Percentiles rank a stretch among this genome's conserved stretches.
These are phyloP conservation scores for Rhinogobio ventralis DNA, from an alignment of 2,797 vertebrate species.

Conservation along the genomic window DNA sequence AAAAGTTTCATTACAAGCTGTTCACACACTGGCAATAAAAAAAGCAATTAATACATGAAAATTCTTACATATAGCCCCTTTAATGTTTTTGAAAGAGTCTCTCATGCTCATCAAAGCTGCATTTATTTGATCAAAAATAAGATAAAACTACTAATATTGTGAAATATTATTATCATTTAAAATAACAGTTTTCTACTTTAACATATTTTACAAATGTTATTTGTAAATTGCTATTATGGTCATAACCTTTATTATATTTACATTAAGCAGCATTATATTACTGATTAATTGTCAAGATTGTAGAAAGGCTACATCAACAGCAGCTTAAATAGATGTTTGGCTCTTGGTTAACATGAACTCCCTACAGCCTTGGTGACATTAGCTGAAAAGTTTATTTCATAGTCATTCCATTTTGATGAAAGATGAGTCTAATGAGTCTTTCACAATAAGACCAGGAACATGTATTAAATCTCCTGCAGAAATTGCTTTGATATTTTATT, in stretches of 20 bases:
- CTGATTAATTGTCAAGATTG: not conserved
- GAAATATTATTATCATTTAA: not conserved
- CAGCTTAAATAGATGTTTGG: too few relatives aligned
- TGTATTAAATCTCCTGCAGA: not conserved
- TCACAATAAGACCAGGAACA: not conserved
- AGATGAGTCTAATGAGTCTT: not conserved
- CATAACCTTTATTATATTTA: not conserved
- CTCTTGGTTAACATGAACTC: not conserved
- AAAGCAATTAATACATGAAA: not conserved
- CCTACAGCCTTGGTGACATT: not conserved
- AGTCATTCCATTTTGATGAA: not conserved
- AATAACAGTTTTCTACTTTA: not conserved
- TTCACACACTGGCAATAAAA: not conserved
- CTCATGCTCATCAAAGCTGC: not conserved
- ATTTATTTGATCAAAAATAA: not conserved
- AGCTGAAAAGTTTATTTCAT: constrained; percentile 1
- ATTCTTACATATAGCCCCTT: not conserved
- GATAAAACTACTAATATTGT: not conserved
- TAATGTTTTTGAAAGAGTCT: not conserved
- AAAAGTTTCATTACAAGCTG: not conserved
- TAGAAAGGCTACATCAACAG: not conserved
- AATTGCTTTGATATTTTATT: constrained; percentile 6
- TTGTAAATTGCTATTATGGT: not conserved
- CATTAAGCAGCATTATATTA: not conserved
- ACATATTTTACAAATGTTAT: not conserved